Evolutionary conservation across 2,888 invertebrate species (phyloP).

Genomic region (Ypsolopha sequella): DNA sequence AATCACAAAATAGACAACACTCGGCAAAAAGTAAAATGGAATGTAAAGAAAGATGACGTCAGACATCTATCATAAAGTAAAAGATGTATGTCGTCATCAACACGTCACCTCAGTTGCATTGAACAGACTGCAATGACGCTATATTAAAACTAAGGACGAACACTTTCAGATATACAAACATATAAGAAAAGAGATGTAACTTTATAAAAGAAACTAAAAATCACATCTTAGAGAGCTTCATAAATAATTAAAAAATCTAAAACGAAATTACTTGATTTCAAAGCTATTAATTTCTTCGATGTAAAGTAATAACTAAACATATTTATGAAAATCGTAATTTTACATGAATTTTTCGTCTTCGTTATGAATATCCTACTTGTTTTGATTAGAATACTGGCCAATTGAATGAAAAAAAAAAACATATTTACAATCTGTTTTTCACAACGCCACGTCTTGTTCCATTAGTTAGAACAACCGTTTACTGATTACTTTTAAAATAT

Average conservation of each 20-base stretch:
- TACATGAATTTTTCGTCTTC: not conserved
- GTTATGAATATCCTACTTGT: not conserved
- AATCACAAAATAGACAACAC: slow-evolving; percentile 7
- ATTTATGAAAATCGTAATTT: not conserved
- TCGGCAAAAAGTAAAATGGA: not conserved
- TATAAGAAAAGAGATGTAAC: not conserved
- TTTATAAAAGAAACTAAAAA: slow-evolving; percentile 6
- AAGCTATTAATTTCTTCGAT: no score
- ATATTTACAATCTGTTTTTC: no score
- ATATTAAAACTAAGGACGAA: slow-evolving; percentile 2
- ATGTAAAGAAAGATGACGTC: not conserved
- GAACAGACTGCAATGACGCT: not conserved
- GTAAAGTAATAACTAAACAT: not conserved
- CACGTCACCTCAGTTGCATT: not conserved
- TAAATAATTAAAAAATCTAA: slow-evolving; percentile 4
- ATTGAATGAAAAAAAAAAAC: not conserved
- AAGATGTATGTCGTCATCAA: not conserved
- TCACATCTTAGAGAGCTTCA: slow-evolving; percentile 15
- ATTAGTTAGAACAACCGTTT: no score
- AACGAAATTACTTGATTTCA: not conserved
- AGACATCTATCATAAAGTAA: not conserved
- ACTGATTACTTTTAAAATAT: no score
- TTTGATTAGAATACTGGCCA: slow-evolving; percentile 3
- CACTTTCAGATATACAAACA: not conserved
- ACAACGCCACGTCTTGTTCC: no score